These are phyloP conservation scores for Trachelus stipa DNA, from an alignment of 2,888 invertebrate species.

Conservation along the genomic window DNA sequence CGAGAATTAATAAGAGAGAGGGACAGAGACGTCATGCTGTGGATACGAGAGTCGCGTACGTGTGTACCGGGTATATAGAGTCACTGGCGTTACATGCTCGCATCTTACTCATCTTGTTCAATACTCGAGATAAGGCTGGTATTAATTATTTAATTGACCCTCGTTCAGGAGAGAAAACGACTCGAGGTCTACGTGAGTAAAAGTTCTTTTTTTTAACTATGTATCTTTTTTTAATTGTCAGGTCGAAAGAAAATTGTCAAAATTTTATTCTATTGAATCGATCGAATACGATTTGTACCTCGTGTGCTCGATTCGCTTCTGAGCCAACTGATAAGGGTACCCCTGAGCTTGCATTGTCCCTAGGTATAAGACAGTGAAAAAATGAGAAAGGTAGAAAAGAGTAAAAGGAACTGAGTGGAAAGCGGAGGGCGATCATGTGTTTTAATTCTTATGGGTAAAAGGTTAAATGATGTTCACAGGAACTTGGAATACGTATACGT, in stretches of 20 bases:
- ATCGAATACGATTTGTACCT: too few species aligned
- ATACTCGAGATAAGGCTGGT: constrained; percentile 26
- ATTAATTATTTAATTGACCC: constrained; percentile 29
- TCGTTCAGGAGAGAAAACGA: not conserved
- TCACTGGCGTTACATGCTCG: not conserved
- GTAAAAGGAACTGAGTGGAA: not conserved
- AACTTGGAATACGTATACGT: not conserved
- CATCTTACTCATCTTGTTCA: constrained; percentile 10
- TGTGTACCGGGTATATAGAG: not conserved
- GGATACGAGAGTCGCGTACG: not conserved
- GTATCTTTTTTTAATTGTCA: not conserved
- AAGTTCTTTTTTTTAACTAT: not conserved
- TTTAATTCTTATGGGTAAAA: constrained; percentile 1
- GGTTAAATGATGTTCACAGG: constrained; percentile 11
- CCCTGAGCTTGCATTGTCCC: not conserved
- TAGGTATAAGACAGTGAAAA: not conserved
- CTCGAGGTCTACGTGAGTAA: not conserved
- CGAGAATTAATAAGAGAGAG: constrained; percentile 4
- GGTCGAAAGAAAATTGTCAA: not conserved
- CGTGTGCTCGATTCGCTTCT: not conserved
- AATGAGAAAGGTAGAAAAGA: not conserved
- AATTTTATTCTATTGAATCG: not conserved
- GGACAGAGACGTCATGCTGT: not conserved
- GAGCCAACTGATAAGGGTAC: not conserved
- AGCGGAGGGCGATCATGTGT: not conserved